Evolutionary conservation across 92 coral and sea anemone genomes (phyloP).

Genomic region (Montipora capitata): DNA sequence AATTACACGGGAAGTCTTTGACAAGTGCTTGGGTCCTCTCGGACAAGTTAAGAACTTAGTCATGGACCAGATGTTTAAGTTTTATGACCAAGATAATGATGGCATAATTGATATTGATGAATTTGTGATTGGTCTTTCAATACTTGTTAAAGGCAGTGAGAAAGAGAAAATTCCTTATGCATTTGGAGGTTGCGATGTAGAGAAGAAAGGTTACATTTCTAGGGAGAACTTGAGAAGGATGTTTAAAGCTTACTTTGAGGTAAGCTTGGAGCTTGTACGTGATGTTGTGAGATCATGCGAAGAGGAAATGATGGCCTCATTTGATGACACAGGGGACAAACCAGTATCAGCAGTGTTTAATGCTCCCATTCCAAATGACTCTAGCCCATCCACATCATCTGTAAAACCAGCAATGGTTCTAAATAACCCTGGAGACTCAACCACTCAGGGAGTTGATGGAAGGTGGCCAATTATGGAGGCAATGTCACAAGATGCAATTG

Average conservation of each 20-base stretch:
- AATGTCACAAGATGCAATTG: constrained; percentile 99
- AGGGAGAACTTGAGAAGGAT: constrained; percentile 90
- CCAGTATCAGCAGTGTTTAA: constrained; percentile 98
- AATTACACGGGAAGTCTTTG: constrained; percentile 96
- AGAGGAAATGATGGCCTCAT: constrained; percentile 98
- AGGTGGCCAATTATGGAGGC: constrained; percentile 99
- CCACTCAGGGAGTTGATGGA: constrained; percentile 85
- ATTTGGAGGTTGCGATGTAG: constrained; percentile 95
- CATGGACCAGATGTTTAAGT: constrained; percentile 98
- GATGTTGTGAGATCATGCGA: constrained; percentile 97
- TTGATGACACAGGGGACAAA: constrained; percentile 97
- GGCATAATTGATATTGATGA: constrained; percentile 93
- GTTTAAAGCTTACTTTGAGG: constrained; percentile 98
- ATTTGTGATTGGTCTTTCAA: constrained; percentile 89
- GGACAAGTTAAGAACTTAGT: constrained; percentile 95
- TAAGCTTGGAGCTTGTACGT: constrained; percentile 95
- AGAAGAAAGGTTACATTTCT: constrained; percentile 84
- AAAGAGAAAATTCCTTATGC: constrained; percentile 96
- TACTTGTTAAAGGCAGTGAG: constrained; percentile 95
- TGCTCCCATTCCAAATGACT: constrained; percentile 93
- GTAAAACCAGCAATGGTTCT: constrained; percentile 69
- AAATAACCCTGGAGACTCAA: constrained; percentile 75
- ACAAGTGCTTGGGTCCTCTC: constrained; percentile 94
- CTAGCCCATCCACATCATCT: constrained; percentile 76
- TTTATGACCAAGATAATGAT: constrained; percentile 92